Evolutionary conservation across 2,113 vertebrate species (phyloP).

Genomic region (Ploceus nigricollis): DNA sequence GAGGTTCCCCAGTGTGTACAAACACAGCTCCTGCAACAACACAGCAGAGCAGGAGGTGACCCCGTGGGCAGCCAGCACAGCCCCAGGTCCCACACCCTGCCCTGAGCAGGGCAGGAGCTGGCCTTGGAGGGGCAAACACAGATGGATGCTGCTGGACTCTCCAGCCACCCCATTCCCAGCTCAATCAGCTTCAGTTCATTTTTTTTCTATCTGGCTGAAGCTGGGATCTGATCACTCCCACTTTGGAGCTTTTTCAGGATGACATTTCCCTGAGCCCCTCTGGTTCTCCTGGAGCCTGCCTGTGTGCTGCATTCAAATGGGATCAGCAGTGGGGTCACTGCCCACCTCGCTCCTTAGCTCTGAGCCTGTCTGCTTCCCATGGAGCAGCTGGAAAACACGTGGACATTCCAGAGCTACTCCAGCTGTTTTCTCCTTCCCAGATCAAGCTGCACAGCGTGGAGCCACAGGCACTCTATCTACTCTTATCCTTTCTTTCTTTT

Average conservation of each 20-base stretch:
- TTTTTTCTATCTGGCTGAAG: neutral
- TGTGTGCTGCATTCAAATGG: neutral
- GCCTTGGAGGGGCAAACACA: neutral
- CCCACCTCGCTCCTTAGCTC: neutral
- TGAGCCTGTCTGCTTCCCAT: neutral
- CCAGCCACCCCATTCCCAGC: neutral
- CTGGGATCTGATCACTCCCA: neutral
- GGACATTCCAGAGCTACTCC: neutral
- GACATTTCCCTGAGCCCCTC: neutral
- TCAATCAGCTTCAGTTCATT: neutral
- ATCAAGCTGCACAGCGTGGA: rapidly evolving
- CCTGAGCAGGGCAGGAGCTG: neutral
- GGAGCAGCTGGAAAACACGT: neutral
- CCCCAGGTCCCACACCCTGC: neutral
- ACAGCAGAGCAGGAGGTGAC: neutral
- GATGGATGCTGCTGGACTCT: neutral
- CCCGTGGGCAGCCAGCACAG: neutral
- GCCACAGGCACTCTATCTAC: neutral
- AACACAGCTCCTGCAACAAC: slow-evolving; percentile 86
- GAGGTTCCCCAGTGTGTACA: slow-evolving; percentile 93
- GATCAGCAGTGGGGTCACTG: neutral
- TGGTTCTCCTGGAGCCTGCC: neutral
- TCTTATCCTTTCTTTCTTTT: neutral
- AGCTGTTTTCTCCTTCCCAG: neutral
- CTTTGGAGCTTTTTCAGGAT: neutral